Conservation (phyloP, 2,113 vertebrate genomes). For the Fukomys damarensis region DNA sequence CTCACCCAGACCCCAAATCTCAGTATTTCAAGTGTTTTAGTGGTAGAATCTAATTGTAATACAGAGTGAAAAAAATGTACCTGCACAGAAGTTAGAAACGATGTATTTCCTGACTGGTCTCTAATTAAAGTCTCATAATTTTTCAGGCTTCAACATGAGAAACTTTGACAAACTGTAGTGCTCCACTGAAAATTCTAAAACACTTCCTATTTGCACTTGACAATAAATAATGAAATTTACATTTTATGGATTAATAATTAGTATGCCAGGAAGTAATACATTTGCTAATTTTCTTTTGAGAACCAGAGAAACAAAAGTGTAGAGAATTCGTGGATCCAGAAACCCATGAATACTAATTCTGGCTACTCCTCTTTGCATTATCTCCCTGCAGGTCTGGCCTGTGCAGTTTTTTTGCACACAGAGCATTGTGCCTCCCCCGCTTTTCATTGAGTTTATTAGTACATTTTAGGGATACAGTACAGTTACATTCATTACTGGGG, state of each 20-base stretch:
- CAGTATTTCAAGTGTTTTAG: background rate
- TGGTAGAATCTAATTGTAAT: background rate
- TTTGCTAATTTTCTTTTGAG: background rate
- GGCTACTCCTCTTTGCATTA: background rate
- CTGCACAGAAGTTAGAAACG: background rate
- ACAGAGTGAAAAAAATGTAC: background rate
- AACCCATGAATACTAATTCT: background rate
- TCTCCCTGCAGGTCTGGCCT: background rate
- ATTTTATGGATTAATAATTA: conserved; percentile 21
- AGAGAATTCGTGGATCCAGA: background rate
- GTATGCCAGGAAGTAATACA: background rate
- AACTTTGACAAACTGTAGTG: conserved; percentile 3
- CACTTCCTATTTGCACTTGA: background rate
- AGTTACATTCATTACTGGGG: no score
- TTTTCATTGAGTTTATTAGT: no score
- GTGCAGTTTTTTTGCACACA: background rate
- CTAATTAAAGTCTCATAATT: conserved; percentile 39
- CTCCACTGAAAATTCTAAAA: conserved; percentile 8
- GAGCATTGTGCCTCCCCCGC: background rate
- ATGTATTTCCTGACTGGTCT: background rate
- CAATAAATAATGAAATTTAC: conserved; percentile 16
- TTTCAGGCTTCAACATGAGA: background rate
- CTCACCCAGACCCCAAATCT: background rate
- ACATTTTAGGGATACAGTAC: no score
- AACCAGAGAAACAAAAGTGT: background rate